Evolutionary conservation across 1,140 invertebrate genomes (phyloP).

Genomic region (Babylonia areolata): DNA sequence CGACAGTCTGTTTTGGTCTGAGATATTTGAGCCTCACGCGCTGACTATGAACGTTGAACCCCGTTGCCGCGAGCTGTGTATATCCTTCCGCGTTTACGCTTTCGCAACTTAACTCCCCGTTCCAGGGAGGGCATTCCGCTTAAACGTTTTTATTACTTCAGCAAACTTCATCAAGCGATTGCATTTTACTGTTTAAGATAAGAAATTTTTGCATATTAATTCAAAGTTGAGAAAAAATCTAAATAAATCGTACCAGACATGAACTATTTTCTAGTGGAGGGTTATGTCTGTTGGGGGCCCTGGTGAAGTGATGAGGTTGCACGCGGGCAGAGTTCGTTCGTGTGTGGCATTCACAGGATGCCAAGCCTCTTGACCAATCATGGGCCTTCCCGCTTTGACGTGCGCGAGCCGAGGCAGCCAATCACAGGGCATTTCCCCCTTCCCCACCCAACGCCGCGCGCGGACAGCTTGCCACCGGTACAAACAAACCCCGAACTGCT

Average conservation of each 20-base stretch:
- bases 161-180: background rate
- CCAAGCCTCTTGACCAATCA: constrained; percentile 60
- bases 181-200: background rate
- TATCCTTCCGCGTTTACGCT: background rate
- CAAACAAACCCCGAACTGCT: constrained; percentile 18
- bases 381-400: constrained; percentile 58
- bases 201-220: background rate
- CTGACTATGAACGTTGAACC: constrained; percentile 65
- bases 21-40: constrained; percentile 57
- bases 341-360: constrained; percentile 33
- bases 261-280: constrained; percentile 52
- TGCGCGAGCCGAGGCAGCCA: constrained; percentile 34
- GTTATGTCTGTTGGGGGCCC: constrained; percentile 1
- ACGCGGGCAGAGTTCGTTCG: constrained; percentile 20
- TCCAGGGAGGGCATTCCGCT: background rate
- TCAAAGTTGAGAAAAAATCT: background rate
- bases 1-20: constrained; percentile 59
- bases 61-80: constrained; percentile 40
- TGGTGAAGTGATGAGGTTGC: background rate
- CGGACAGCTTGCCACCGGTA: constrained; percentile 24
- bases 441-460: constrained; percentile 30
- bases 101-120: background rate
- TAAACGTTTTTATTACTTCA: background rate
- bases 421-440: constrained; percentile 28
- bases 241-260: constrained; percentile 49